Conservation (phyloP, 2,113 vertebrate genomes). For the Lasiurus borealis region DNA sequence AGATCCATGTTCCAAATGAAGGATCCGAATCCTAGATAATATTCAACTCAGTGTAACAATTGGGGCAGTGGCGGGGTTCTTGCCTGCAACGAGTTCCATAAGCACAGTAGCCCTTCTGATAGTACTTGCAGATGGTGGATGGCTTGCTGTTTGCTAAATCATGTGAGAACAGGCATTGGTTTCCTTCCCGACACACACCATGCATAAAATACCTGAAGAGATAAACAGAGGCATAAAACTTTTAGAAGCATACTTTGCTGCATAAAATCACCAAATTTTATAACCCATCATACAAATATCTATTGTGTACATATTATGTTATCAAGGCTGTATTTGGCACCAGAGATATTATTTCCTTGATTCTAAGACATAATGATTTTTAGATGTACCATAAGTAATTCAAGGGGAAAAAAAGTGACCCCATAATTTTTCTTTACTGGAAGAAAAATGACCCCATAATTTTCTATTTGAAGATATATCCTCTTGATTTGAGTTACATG, state of each 20-base stretch:
- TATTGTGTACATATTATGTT: not conserved
- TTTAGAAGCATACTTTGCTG: not conserved
- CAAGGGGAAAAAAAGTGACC: not conserved
- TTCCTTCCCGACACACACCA: conserved; percentile 96
- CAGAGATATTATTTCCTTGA: not conserved
- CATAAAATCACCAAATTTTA: not conserved
- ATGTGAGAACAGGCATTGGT: conserved; percentile 95
- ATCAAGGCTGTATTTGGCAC: not conserved
- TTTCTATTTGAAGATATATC: not conserved
- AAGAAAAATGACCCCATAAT: not conserved
- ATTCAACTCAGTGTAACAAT: not conserved
- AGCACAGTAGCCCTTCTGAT: conserved; percentile 95
- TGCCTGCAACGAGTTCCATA: conserved; percentile 97
- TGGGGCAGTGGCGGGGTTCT: not conserved
- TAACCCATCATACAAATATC: not conserved
- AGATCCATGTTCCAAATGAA: not conserved
- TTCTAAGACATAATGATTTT: not conserved
- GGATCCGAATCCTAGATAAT: not conserved
- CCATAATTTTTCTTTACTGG: not conserved
- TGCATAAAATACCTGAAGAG: conserved; percentile 95
- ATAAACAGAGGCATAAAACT: not conserved
- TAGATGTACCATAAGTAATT: not conserved
- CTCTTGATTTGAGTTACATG: not conserved
- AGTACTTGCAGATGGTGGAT: conserved; percentile 96
- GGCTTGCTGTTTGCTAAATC: conserved; percentile 94